Conservation (phyloP, 1,140 invertebrate species). For the Streblospio benedicti region DNA sequence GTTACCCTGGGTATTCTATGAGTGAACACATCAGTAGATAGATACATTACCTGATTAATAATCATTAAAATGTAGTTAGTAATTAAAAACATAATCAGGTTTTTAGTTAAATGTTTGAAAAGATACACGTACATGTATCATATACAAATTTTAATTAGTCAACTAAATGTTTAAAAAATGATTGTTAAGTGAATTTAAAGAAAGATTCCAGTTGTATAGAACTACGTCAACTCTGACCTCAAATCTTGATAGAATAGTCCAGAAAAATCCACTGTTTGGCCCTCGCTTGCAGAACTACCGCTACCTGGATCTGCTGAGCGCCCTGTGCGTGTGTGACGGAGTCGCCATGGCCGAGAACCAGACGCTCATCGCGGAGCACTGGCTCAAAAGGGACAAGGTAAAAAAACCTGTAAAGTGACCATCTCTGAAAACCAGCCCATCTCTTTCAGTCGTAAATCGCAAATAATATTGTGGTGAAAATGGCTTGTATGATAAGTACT, state of each 20-base stretch:
- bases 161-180: too few species aligned
- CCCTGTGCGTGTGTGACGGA: constrained; percentile 44
- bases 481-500: not conserved
- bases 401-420: not conserved
- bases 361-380: constrained; percentile 40
- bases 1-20: too few species aligned
- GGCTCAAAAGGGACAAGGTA: constrained; percentile 28
- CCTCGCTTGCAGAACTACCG: constrained; percentile 37
- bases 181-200: too few species aligned
- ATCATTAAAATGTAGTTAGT: too few species aligned
- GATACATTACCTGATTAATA: too few species aligned
- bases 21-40: too few species aligned
- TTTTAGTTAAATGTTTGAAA: not conserved
- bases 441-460: not conserved
- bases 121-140: not conserved
- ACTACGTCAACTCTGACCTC: too few species aligned
- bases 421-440: not conserved
- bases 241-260: not conserved
- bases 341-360: constrained; percentile 45
- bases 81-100: too few species aligned
- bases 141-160: not conserved
- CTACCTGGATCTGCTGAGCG: constrained; percentile 42
- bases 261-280: not conserved
- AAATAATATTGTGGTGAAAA: not conserved
- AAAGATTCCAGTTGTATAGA: too few species aligned